Evolutionary conservation across 1,140 invertebrate species (phyloP).

Genomic region (Palaemon carinicauda): DNA sequence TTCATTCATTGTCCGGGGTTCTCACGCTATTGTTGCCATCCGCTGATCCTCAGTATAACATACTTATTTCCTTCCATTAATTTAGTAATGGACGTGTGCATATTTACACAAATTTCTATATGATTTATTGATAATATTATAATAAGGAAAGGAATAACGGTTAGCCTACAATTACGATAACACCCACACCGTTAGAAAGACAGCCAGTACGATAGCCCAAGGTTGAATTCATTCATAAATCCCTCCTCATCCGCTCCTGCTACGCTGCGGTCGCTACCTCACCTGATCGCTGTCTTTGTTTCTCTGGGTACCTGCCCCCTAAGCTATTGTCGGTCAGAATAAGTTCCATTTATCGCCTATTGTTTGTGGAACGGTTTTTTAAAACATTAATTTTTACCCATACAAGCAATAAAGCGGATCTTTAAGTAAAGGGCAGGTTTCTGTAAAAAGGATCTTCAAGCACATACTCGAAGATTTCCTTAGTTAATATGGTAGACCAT

Average conservation of each 20-base stretch:
- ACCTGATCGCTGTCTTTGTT: too few species aligned
- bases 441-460: too few species aligned
- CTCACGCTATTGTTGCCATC: neutral
- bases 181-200: neutral
- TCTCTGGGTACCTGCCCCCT: too few species aligned
- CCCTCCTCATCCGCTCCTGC: neutral
- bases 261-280: too few species aligned
- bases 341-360: too few species aligned
- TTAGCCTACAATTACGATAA: neutral
- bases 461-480: too few species aligned
- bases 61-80: neutral
- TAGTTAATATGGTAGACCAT: too few species aligned
- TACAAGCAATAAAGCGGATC: too few species aligned
- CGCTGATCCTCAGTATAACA: neutral
- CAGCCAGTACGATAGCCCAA: neutral
- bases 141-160: neutral
- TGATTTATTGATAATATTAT: neutral
- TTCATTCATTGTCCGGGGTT: slow-evolving; percentile 4
- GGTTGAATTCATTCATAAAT: slow-evolving; percentile 12
- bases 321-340: too few species aligned
- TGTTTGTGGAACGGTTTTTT: too few species aligned
- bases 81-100: neutral
- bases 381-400: too few species aligned
- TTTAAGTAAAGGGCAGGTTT: too few species aligned
- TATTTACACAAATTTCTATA: neutral